Evolutionary conservation across 2,888 invertebrate genomes (phyloP).

Genomic region (Fissipunctia ypsillon): DNA sequence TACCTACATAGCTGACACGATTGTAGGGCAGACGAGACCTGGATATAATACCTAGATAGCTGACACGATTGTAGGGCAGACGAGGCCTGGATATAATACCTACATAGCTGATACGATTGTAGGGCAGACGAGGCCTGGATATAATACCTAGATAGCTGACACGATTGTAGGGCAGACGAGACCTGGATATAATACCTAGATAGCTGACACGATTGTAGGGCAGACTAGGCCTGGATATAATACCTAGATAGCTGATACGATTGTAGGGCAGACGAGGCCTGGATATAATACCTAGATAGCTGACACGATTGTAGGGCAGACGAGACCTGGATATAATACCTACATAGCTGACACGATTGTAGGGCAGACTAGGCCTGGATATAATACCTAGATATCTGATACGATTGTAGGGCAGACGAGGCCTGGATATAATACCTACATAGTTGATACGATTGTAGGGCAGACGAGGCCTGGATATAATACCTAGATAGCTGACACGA

Average conservation of each 20-base stretch:
- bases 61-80: not conserved
- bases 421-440: conserved; percentile 11
- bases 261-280: not conserved
- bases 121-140: not conserved
- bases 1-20: conserved; percentile 10
- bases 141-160: conserved; percentile 4
- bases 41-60: conserved; percentile 6
- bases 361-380: not conserved
- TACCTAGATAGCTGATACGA: conserved; percentile 11
- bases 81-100: conserved; percentile 2
- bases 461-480: not conserved
- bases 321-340: conserved; percentile 2
- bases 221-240: not conserved
- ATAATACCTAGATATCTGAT: conserved; percentile 4
- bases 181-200: conserved; percentile 11
- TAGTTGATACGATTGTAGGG: not conserved
- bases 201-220: not conserved
- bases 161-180: not conserved
- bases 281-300: conserved; percentile 6
- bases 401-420: not conserved
- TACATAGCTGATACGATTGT: conserved; percentile 10
- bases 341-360: conserved; percentile 10
- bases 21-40: not conserved
- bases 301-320: not conserved
- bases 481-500: conserved; percentile 11